A percentile compares a stretch with the other conserved stretches of the same genome.
These are phyloP conservation scores for Margaritifera margaritifera DNA, from an alignment of 2,888 invertebrate genomes.

Conservation along the genomic window DNA sequence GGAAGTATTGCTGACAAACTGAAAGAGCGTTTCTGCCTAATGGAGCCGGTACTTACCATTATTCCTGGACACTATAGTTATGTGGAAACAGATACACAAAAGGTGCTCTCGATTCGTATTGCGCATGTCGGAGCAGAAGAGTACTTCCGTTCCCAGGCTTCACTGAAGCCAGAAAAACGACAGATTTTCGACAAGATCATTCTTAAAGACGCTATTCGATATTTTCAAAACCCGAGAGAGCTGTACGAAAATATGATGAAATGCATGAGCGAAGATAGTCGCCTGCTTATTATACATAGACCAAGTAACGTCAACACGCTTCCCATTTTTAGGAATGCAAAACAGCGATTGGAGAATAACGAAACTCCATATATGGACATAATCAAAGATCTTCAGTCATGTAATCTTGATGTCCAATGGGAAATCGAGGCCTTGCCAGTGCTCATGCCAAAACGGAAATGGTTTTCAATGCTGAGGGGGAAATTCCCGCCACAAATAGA, in stretches of 20 bases:
- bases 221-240: constrained; percentile 58
- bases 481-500: constrained; percentile 67
- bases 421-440: constrained; percentile 66
- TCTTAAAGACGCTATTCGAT: constrained; percentile 63
- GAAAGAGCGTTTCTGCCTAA: constrained; percentile 58
- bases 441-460: constrained; percentile 62
- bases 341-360: constrained; percentile 54
- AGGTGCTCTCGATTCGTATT: constrained; percentile 58
- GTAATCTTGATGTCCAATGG: constrained; percentile 67
- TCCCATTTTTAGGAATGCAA: constrained; percentile 65
- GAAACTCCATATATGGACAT: constrained; percentile 64
- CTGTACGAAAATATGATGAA: constrained; percentile 60
- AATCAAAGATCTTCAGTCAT: constrained; percentile 61
- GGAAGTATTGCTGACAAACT: constrained; percentile 61
- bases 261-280: constrained; percentile 54
- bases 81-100: constrained; percentile 58
- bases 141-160: constrained; percentile 53
- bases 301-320: constrained; percentile 63
- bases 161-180: constrained; percentile 36
- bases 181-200: constrained; percentile 62
- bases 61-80: constrained; percentile 68
- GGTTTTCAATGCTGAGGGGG: constrained; percentile 66
- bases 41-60: constrained; percentile 62
- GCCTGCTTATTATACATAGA: constrained; percentile 65
- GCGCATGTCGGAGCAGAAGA: constrained; percentile 67